Percentiles rank a stretch among this genome's conserved stretches.
These are phyloP conservation scores for Crepidodera aurea DNA, from an alignment of 2,888 invertebrate genomes.

Conservation along the genomic window DNA sequence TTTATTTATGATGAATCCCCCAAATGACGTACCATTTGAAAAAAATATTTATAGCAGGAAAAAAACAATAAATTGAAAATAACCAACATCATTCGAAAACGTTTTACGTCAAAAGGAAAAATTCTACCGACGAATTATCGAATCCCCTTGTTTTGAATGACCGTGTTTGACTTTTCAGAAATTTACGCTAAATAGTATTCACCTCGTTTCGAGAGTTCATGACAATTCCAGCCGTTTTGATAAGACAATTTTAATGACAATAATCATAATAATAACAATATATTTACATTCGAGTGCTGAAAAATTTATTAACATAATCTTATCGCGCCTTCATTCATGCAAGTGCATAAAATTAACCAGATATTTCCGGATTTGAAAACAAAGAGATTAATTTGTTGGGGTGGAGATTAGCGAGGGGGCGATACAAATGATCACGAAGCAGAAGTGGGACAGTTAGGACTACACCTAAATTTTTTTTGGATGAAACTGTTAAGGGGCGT, in stretches of 20 bases:
- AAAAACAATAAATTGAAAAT: too few species aligned
- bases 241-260: neutral
- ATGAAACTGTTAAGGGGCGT: too few species aligned
- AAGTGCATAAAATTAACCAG: neutral
- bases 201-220: neutral
- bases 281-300: slow-evolving; percentile 9
- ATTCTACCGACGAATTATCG: too few species aligned
- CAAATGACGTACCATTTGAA: too few species aligned
- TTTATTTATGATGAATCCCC: too few species aligned
- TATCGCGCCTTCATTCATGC: neutral
- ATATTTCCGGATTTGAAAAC: neutral
- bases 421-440: too few species aligned
- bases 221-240: neutral
- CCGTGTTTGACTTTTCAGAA: neutral
- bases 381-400: neutral
- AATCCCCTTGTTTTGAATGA: neutral
- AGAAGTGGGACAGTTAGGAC: too few species aligned
- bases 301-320: slow-evolving; percentile 15
- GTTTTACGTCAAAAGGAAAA: too few species aligned
- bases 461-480: too few species aligned
- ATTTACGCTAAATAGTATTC: neutral
- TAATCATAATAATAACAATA: neutral
- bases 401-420: too few species aligned
- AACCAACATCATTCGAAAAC: too few species aligned
- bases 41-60: too few species aligned